These are phyloP conservation scores for Pantherophis guttatus DNA, from an alignment of 2,113 vertebrate species.

Conservation along the genomic window DNA sequence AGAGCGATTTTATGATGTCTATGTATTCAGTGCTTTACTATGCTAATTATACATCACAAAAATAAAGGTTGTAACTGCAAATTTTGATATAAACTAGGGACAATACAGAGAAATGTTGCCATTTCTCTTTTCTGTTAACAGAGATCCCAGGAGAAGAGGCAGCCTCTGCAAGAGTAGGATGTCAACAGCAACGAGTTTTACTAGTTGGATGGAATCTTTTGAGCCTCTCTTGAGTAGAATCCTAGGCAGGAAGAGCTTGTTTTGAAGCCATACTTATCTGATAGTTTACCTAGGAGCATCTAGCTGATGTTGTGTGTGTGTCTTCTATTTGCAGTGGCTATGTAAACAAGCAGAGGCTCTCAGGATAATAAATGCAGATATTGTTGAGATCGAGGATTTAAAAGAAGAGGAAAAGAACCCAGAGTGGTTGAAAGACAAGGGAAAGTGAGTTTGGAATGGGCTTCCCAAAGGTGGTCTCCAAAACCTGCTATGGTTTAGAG, in stretches of 20 bases:
- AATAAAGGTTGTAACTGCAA: background rate
- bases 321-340: slow-evolving; percentile 79
- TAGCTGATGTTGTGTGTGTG: background rate
- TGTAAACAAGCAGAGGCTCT: slow-evolving; percentile 85
- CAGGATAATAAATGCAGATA: slow-evolving; percentile 66
- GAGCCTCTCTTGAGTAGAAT: background rate
- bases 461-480: background rate
- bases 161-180: background rate
- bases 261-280: background rate
- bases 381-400: slow-evolving; percentile 81
- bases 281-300: background rate
- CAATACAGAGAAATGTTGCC: background rate
- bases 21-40: background rate
- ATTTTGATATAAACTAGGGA: background rate
- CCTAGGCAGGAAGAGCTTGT: background rate
- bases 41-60: background rate
- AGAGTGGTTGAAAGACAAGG: slow-evolving; percentile 94
- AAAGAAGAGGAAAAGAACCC: slow-evolving; percentile 86
- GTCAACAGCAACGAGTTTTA: background rate
- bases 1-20: background rate
- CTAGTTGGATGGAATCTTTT: background rate
- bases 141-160: background rate
- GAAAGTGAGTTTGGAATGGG: slow-evolving; percentile 78
- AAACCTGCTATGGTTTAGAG: background rate
- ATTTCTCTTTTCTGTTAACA: background rate